A percentile compares a stretch with the other conserved stretches of the same genome.
These are phyloP conservation scores for Artibeus lituratus DNA, from an alignment of 2,797 vertebrate species.

Conservation along the genomic window DNA sequence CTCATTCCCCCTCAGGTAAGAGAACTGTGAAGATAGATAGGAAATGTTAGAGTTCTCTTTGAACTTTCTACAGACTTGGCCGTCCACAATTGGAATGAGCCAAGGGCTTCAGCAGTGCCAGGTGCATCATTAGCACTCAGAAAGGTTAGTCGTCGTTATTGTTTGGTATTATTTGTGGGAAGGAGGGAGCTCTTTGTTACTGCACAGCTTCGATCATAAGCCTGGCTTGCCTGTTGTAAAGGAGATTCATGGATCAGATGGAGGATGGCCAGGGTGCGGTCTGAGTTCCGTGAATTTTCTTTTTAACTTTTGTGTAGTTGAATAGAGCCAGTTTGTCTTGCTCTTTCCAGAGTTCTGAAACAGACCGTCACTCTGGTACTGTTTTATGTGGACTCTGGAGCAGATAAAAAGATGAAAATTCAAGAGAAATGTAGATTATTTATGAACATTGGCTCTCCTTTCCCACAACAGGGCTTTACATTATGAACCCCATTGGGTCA, in stretches of 20 bases:
- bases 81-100: not conserved
- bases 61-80: not conserved
- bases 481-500: not conserved
- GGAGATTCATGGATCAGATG: not conserved
- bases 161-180: not conserved
- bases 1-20: not conserved
- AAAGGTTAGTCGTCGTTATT: not conserved
- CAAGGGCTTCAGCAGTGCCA: not conserved
- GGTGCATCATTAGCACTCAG: not conserved
- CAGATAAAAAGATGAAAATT: not conserved
- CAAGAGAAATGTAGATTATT: not conserved
- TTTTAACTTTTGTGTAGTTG: not conserved
- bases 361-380: not conserved
- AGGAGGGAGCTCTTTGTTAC: not conserved
- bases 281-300: not conserved
- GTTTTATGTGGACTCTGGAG: not conserved
- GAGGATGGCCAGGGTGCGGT: not conserved
- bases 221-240: not conserved
- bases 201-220: not conserved
- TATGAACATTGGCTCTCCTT: not conserved
- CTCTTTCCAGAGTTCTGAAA: not conserved
- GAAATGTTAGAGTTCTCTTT: not conserved
- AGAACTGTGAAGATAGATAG: not conserved
- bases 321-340: not conserved
- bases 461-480: not conserved